phyloP scores from a whole-genome alignment of 64 coral and sea anemone genomes.

The Pocillopora damicornis region DNA sequence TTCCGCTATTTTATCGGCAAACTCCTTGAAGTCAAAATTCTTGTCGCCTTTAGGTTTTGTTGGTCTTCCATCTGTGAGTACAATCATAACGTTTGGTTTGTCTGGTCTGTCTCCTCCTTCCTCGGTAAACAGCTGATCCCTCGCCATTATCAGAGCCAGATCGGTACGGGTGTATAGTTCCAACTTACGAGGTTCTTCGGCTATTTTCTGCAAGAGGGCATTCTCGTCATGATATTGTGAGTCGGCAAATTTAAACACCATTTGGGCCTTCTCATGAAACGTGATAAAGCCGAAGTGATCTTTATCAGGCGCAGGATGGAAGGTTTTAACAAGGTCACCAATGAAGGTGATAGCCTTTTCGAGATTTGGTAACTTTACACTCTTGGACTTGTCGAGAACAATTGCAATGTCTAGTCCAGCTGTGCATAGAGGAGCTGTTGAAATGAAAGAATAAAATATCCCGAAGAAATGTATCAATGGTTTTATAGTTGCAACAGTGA shows the following conservation, averaged over 20 bases:
- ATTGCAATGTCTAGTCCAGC: not conserved
- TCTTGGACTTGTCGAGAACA: not conserved
- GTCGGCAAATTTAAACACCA: not conserved
- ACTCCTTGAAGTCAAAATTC: not conserved
- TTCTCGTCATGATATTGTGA: not conserved
- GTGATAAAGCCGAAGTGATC: not conserved
- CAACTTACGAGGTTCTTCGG: not conserved
- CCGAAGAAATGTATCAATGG: not conserved
- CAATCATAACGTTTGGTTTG: not conserved
- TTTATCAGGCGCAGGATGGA: not conserved
- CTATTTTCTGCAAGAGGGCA: not conserved
- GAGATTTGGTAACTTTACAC: not conserved
- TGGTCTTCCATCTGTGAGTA: constrained; percentile 1
- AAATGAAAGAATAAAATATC: not conserved
- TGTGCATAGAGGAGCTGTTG: not conserved
- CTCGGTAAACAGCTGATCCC: not conserved
- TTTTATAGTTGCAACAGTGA: no score
- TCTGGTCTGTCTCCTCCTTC: constrained; percentile 9
- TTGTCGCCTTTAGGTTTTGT: not conserved
- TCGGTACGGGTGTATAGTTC: not conserved
- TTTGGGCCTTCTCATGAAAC: not conserved
- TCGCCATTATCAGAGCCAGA: not conserved
- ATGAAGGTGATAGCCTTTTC: not conserved
- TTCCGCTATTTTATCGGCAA: not conserved
- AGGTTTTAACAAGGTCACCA: not conserved